phyloP scores from a whole-genome alignment of 2,797 vertebrate species.

The Denticeps clupeoides region DNA sequence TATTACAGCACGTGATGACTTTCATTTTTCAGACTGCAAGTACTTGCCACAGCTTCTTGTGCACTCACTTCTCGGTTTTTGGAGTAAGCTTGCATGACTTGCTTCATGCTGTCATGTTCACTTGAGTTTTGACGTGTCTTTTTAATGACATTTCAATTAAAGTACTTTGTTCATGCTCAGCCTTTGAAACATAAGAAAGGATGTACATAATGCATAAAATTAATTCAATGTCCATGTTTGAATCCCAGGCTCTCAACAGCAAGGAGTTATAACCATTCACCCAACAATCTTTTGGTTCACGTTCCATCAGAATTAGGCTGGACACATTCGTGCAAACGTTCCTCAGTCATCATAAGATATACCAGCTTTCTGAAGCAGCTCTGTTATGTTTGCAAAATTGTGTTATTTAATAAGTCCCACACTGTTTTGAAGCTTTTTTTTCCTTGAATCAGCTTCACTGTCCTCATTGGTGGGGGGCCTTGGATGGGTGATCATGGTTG shows the following conservation, averaged over 20 bases:
- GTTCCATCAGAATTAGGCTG: neutral
- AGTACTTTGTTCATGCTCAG: constrained; percentile 14
- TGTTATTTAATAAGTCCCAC: constrained; percentile 6
- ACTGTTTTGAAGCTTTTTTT: neutral
- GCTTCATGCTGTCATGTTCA: constrained; percentile 12
- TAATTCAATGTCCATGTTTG: constrained; percentile 4
- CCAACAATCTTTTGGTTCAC: constrained; percentile 11
- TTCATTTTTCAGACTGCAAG: constrained; percentile 15
- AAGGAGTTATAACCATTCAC: constrained; percentile 8
- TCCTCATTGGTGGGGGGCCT: neutral
- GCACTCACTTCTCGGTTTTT: constrained; percentile 16
- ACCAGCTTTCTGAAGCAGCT: neutral
- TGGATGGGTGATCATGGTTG: constrained; percentile 8
- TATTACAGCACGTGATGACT: constrained; percentile 6
- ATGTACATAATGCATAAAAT: constrained; percentile 3
- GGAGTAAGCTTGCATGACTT: constrained; percentile 14
- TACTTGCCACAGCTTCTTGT: constrained; percentile 1
- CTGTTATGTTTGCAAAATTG: neutral
- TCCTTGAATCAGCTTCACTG: too few relatives aligned
- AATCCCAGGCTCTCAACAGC: constrained; percentile 10
- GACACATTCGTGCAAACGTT: neutral
- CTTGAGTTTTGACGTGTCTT: constrained; percentile 1
- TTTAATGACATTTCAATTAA: constrained; percentile 10
- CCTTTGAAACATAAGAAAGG: neutral
- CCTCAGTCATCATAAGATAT: neutral